phyloP scores from a whole-genome alignment of 2,888 invertebrate species.

The Drosophila paranaensis region DNA sequence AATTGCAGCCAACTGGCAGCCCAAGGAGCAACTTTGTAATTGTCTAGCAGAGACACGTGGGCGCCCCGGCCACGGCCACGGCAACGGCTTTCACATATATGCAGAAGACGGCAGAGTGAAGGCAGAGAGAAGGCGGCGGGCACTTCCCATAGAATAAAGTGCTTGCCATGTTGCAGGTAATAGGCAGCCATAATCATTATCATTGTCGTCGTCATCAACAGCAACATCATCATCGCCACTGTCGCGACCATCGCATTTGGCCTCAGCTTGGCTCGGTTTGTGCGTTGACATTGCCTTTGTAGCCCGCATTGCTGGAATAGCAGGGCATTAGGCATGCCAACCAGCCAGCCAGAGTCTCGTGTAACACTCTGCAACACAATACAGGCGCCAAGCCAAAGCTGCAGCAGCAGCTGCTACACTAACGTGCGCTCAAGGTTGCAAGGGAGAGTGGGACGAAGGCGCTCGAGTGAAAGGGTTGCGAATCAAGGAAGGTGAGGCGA shows the following conservation, averaged over 20 bases:
- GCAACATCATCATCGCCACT: slow-evolving; percentile 42
- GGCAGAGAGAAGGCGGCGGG: background rate
- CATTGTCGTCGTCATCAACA: slow-evolving; percentile 41
- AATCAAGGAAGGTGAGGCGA: too few species aligned
- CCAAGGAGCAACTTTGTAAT: slow-evolving; percentile 75
- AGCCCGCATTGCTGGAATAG: slow-evolving; percentile 47
- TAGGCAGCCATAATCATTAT: slow-evolving; percentile 63
- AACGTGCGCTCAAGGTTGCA: background rate
- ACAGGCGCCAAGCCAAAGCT: background rate
- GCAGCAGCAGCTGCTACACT: background rate
- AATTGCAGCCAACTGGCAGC: slow-evolving; percentile 60
- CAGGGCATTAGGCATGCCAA: slow-evolving; percentile 46
- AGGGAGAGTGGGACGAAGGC: background rate
- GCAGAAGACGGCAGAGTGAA: background rate
- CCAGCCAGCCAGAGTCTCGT: slow-evolving; percentile 2
- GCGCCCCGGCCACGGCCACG: slow-evolving; percentile 40
- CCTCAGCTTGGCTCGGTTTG: slow-evolving; percentile 8
- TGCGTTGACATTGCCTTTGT: slow-evolving; percentile 50
- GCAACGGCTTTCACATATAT: slow-evolving; percentile 33
- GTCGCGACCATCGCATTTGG: slow-evolving; percentile 30
- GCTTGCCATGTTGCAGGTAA: slow-evolving; percentile 56
- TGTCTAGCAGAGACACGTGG: slow-evolving; percentile 74
- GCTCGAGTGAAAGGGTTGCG: background rate
- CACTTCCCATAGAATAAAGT: slow-evolving; percentile 21
- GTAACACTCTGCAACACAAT: slow-evolving; percentile 35